Evolutionary conservation across 1,140 invertebrate genomes (phyloP), one percentile per base, ranked within the genome.

Genomic region (Zaprionus tsacasi): DNA sequence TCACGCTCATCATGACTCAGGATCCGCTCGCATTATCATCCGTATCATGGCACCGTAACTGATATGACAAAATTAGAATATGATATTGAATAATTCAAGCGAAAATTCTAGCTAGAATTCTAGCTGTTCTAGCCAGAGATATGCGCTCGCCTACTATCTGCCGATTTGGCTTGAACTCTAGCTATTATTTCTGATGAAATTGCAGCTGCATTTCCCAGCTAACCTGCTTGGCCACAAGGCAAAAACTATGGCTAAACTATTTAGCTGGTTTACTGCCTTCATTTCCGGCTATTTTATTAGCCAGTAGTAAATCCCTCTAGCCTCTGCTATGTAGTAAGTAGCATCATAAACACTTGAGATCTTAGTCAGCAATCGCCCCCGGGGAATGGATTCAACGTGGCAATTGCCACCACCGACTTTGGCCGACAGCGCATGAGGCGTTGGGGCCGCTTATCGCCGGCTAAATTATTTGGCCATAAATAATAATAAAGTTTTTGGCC

Each of bases 381-480:
- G 21, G 21, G 21, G 15, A 3, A 25, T 12, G 59, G 8, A 35
- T 15, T 60, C 55, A 40, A 74, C 66, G 82, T 82, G 72, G 81
- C 65, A 59, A 38, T 65, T 65, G 69, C 36, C 52, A 45, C 13
- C 38, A 21, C 1, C 21, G 21, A 21, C n/a, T n/a, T n/a, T n/a
- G n/a, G n/a, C n/a, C n/a, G 27, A n/a, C 40, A 66, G 12, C 15
- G 15, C 15, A 3, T 12, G 45, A 10, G 25, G 40, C 30, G 55
- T 58, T 21, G 21, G 21, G 21, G 13, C 40, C 30, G 59, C 48
- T 17, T 52, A 69, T 83, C 27, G 57, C 43, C 13, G n/a, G n/a
- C 40, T 52, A 57, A 86, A 79, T 88, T 86, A 88, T 88, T 86
- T 88, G 73, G 77, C 79, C 76, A 87, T 88, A 87, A 87, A 87